phyloP scores from a whole-genome alignment of 1,140 invertebrate species.

The Cydia strobilella region DNA sequence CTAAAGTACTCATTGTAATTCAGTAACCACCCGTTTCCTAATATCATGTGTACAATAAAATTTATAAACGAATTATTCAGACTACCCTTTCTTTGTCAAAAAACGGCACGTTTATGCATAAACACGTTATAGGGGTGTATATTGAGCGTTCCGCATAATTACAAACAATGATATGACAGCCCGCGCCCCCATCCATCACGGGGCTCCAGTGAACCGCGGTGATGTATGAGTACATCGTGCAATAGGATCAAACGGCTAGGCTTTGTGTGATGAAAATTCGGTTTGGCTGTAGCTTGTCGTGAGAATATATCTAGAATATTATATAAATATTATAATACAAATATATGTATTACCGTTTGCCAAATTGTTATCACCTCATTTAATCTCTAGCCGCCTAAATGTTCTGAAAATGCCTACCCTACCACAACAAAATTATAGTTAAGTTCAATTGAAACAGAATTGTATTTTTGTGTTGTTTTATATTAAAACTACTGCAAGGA shows the following conservation, averaged over 20 bases:
- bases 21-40: no score
- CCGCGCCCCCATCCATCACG: conserved; percentile 44
- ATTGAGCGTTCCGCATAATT: conserved; percentile 29
- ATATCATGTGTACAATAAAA: no score
- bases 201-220: conserved; percentile 39
- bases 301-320: background rate
- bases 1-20: no score
- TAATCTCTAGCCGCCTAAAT: no score
- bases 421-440: no score
- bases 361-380: no score
- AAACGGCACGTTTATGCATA: conserved; percentile 15
- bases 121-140: conserved; percentile 17
- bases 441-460: no score
- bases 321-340: background rate
- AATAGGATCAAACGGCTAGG: conserved; percentile 31
- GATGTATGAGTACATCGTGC: conserved; percentile 41
- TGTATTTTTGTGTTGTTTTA: no score
- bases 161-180: conserved; percentile 47
- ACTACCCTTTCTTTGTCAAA: background rate
- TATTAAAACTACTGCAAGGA: no score
- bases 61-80: background rate
- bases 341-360: no score
- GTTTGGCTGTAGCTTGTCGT: background rate
- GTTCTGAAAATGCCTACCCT: no score
- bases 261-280: conserved; percentile 12